These are phyloP conservation scores for Crocallis elinguaria DNA, from an alignment of 2,888 invertebrate genomes.

Conservation along the genomic window DNA sequence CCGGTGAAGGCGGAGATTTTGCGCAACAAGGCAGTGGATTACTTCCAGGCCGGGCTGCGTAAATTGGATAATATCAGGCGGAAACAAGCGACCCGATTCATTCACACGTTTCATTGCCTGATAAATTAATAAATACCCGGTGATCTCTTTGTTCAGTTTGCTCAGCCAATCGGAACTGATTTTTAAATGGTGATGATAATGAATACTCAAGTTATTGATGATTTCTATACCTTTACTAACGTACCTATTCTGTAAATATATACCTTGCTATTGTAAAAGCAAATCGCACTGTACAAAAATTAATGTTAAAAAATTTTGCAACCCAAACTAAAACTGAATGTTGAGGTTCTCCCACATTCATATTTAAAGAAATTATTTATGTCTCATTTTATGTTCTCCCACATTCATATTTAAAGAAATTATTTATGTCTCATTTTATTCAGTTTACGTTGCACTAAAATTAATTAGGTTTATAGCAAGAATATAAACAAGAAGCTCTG, in stretches of 20 bases:
- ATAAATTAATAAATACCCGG: conserved; percentile 26
- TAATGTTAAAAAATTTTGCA: too few species aligned
- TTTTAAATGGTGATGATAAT: background rate
- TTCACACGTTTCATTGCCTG: conserved; percentile 28
- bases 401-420: too few species aligned
- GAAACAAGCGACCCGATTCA: conserved; percentile 31
- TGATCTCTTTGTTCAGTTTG: conserved; percentile 10
- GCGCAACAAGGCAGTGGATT: conserved; percentile 39
- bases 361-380: too few species aligned
- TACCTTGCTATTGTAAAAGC: too few species aligned
- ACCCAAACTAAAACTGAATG: too few species aligned
- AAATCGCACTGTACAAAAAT: too few species aligned
- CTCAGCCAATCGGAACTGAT: background rate
- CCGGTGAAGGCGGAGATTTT: conserved; percentile 31
- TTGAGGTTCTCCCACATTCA: too few species aligned
- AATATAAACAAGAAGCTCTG: too few species aligned
- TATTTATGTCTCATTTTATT: too few species aligned
- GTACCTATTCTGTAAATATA: background rate
- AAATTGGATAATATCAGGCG: conserved; percentile 40
- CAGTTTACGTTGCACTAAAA: too few species aligned
- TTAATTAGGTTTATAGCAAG: too few species aligned
- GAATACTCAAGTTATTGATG: background rate
- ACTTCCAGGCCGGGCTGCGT: conserved; percentile 31
- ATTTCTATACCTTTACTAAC: background rate
- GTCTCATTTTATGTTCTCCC: too few species aligned